A percentile compares a stretch with the other conserved stretches of the same genome.
Conservation (phyloP, 2,113 vertebrate genomes). For the Syngnathus typhle region DNA sequence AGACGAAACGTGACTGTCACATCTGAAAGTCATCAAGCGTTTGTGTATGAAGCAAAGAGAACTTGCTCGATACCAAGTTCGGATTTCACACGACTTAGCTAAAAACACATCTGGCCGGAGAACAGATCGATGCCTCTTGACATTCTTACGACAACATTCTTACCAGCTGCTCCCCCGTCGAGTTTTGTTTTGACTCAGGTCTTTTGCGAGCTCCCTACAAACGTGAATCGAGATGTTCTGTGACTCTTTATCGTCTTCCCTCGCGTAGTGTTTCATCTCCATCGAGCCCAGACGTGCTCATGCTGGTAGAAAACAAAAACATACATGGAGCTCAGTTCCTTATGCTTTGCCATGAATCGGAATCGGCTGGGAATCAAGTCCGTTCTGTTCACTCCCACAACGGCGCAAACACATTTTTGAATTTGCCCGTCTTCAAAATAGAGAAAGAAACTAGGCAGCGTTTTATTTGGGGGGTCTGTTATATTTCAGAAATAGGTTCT, state of each 20-base stretch:
- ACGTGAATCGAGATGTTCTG: conserved; percentile 36
- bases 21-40: conserved; percentile 15
- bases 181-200: conserved; percentile 59
- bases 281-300: conserved; percentile 9
- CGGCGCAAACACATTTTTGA: too few species aligned
- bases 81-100: conserved; percentile 13
- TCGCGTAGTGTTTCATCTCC: conserved; percentile 1
- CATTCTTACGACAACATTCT: conserved; percentile 45
- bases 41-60: not conserved
- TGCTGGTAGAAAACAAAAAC: conserved; percentile 4
- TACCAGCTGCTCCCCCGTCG: conserved; percentile 56
- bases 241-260: conserved; percentile 7
- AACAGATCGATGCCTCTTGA: conserved; percentile 51
- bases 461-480: too few species aligned
- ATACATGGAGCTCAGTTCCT: not conserved
- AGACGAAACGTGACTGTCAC: conserved; percentile 4
- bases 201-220: conserved; percentile 45
- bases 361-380: too few species aligned
- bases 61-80: not conserved
- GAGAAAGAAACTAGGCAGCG: too few species aligned
- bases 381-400: too few species aligned
- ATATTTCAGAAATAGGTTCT: conserved; percentile 11
- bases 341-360: too few species aligned
- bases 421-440: too few species aligned
- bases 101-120: conserved; percentile 18